Percentiles rank a stretch among this genome's conserved stretches.
These are phyloP conservation scores for Onychorhynchus coronatus DNA, from an alignment of 2,113 vertebrate species.

Conservation along the genomic window DNA sequence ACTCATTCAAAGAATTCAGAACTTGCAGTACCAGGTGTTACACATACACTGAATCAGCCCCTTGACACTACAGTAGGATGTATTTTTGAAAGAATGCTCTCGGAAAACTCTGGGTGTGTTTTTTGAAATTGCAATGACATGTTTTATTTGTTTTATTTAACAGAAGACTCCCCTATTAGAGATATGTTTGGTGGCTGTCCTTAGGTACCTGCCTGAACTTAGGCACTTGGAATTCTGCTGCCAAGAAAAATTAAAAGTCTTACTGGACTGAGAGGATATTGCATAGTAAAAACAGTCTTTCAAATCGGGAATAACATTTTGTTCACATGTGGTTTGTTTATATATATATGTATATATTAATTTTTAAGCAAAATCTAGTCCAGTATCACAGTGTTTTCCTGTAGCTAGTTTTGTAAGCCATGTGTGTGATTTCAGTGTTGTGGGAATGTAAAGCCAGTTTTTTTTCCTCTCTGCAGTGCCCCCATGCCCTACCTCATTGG, in stretches of 20 bases:
- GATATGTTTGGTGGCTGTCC: not conserved
- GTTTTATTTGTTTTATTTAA: not conserved
- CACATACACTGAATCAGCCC: not conserved
- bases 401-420: not conserved
- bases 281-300: not conserved
- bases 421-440: not conserved
- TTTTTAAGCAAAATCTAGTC: conserved; percentile 60
- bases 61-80: not conserved
- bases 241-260: not conserved
- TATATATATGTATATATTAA: not conserved
- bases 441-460: conserved; percentile 61
- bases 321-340: not conserved
- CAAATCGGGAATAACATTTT: not conserved
- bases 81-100: not conserved
- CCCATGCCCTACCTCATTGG: conserved; percentile 90
- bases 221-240: not conserved
- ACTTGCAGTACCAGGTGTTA: not conserved
- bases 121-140: not conserved
- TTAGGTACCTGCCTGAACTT: not conserved
- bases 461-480: conserved; percentile 78
- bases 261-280: not conserved
- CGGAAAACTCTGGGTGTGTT: not conserved
- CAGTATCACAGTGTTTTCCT: not conserved
- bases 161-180: not conserved
- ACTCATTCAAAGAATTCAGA: not conserved